A percentile compares a stretch with the other conserved stretches of the same genome.
These are phyloP conservation scores for Drosophila pegasa DNA, from an alignment of 2,888 invertebrate species.

Conservation along the genomic window DNA sequence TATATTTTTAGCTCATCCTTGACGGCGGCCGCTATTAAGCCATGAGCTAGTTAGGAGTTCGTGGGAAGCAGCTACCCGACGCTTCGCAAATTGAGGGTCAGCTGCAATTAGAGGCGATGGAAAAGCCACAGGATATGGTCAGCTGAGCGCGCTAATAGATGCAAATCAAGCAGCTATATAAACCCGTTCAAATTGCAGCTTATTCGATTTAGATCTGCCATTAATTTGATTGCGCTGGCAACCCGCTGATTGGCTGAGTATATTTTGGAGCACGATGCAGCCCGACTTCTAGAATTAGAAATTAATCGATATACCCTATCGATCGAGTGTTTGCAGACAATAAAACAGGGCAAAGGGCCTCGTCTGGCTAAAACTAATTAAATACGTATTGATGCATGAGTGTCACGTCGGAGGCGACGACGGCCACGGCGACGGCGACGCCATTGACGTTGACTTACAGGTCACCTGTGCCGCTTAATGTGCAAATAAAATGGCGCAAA, in stretches of 20 bases:
- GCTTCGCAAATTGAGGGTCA: slow-evolving; percentile 2
- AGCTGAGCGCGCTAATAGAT: neutral
- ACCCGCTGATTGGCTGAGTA: neutral
- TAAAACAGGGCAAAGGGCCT: slow-evolving; percentile 6
- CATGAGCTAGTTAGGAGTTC: neutral
- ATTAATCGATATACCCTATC: slow-evolving; percentile 11
- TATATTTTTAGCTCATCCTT: slow-evolving; percentile 48
- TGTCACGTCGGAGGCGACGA: slow-evolving; percentile 51
- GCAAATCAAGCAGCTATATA: neutral
- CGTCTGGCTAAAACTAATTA: slow-evolving; percentile 61
- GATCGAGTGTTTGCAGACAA: slow-evolving; percentile 14
- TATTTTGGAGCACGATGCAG: neutral
- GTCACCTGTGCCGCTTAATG: slow-evolving; percentile 65
- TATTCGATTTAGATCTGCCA: neutral
- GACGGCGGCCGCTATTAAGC: slow-evolving; percentile 14
- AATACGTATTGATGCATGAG: slow-evolving; percentile 58
- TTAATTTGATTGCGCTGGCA: neutral
- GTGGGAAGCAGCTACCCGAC: neutral
- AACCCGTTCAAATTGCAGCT: neutral
- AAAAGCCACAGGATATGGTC: neutral
- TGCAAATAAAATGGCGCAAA: slow-evolving; percentile 70
- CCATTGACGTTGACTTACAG: slow-evolving; percentile 40
- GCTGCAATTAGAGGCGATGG: slow-evolving; percentile 1
- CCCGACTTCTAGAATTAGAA: too few species aligned
- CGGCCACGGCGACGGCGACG: slow-evolving; percentile 7